Evolutionary conservation across 2,888 invertebrate genomes (phyloP), one percentile per base, ranked within the genome.

Genomic region (Eupeodes latifasciatus): DNA sequence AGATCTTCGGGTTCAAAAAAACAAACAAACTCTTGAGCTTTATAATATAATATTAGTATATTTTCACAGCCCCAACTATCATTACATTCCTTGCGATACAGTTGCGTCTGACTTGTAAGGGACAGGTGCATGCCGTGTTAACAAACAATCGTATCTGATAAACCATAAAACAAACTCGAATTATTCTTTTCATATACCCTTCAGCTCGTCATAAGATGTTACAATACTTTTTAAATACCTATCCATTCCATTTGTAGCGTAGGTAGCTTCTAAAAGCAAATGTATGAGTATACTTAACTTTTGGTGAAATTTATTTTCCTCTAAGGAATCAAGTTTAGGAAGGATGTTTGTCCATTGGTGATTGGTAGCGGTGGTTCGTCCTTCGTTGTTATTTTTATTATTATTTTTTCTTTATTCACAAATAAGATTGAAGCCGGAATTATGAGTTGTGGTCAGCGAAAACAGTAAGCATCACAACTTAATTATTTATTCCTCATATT

Each of bases 401-500:
- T 14, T 19, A 19, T 59, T 59, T 57, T 55, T 57, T 19, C 3
- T 44, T 12, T 14, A 59, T 51, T 61, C 61, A 53, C 62, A 16
- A 19, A 40, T 36, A 40, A 78, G 61, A 81, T 75, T 67, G 57
- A 57, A 71, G 66, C 62, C 66, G 55, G 55, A 59, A 71, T 79
- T 81, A 83, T 79, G 82, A 78, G 76, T 75, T 61, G 59, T 55
- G 86, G 49, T 57, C 57, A 59, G 36, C 36, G 27, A 72, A 55
- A 83, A 59, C 67, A 72, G 69, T 69, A 69, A 69, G 36, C 40
- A 77, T 51, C 71, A 66, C 80, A 84, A 81, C 66, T 84, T 88
- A 74, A 88, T 88, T 88, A 88, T 88, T 84, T 81, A 78, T 87
- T 77, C 80, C 53, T 19, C 59, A n/a, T 80, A 16, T 51, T 67